Evolutionary conservation across 1,140 invertebrate species (phyloP).

Genomic region (Drosophila trapezifrons): DNA sequence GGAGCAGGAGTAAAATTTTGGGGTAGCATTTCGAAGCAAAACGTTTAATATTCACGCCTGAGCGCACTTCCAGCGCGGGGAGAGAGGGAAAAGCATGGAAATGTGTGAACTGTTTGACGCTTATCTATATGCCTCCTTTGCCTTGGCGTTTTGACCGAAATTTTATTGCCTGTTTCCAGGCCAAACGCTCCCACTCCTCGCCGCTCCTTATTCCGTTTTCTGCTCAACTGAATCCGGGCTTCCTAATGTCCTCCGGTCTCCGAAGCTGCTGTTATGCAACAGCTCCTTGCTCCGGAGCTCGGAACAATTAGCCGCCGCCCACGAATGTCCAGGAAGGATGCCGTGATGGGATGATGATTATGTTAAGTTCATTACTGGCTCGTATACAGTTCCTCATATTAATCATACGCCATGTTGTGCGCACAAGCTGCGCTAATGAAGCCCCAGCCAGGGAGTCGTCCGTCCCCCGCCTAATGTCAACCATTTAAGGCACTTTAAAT

Average conservation of each 20-base stretch:
- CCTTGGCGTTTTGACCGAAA: slow-evolving; percentile 74
- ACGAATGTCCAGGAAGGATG: slow-evolving; percentile 32
- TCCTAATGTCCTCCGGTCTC: slow-evolving; percentile 14
- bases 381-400: slow-evolving; percentile 54
- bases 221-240: slow-evolving; percentile 49
- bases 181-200: slow-evolving; percentile 43
- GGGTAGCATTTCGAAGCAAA: slow-evolving; percentile 58
- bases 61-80: slow-evolving; percentile 66
- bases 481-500: slow-evolving; percentile 70
- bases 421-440: slow-evolving; percentile 62
- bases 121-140: slow-evolving; percentile 62
- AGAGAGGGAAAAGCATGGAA: slow-evolving; percentile 43
- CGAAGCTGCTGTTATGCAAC: slow-evolving; percentile 46
- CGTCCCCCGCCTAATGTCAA: slow-evolving; percentile 15
- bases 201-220: slow-evolving; percentile 37
- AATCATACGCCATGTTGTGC: slow-evolving; percentile 73
- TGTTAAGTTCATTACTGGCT: slow-evolving; percentile 47
- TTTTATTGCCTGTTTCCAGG: slow-evolving; percentile 80
- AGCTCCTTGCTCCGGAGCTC: neutral
- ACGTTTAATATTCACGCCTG: slow-evolving; percentile 82
- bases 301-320: slow-evolving; percentile 47
- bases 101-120: slow-evolving; percentile 81
- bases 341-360: slow-evolving; percentile 16
- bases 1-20: neutral
- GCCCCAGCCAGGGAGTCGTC: neutral